Base-by-base conservation (phyloP, 2,113 vertebrate genomes). In the Dipodomys spectabilis region DNA sequence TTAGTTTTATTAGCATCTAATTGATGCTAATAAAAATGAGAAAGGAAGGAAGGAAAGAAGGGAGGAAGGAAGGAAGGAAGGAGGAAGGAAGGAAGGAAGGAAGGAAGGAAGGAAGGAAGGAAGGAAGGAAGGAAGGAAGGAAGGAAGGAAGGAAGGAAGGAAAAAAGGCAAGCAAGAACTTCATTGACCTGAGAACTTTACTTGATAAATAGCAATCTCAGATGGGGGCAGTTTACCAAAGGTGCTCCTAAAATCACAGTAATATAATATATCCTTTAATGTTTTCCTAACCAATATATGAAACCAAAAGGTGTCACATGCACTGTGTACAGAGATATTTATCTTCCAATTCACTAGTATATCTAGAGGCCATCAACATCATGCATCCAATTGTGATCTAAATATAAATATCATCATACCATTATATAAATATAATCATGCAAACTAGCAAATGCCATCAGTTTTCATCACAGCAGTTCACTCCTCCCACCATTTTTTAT, bases 391-490 rank as follows among this genome's bases (percentile, higher is more conserved):
- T 84, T 86, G 8, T 60, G 84, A 82, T 75, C 62, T 90, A 95
- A 92, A 85, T 95, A 62, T 90, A 94, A 95, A 88, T 84, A 87
- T 45, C 81, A 92, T 92, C 81, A 73, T 86, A 39, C 4, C 80
- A 64, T 94, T 92, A 93, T 86, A 88, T 86, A 95, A 93, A 92
- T 85, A 84, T 68, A 91, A 94, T 94, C 73, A 82, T 87, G 64
- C 20, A 84, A 79, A 73, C 94, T 95, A 88, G 94, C 86, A 92
- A 92, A 81, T 84, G 32, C 72, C 81, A 72, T 86, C 64, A 60
- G 65, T 68, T 90, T 88, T 62, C 49, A 91, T 28, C 20, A 15
- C 62, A 67, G 35, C 68, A 93, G 82, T 80, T 94, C 74, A 88
- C 90, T 95, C 28, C 64, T 22, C 62, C 62, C 23, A 88, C 62